Evolutionary conservation across 2,888 invertebrate species (phyloP).

Genomic region (Pristionchus fissidentatus): DNA sequence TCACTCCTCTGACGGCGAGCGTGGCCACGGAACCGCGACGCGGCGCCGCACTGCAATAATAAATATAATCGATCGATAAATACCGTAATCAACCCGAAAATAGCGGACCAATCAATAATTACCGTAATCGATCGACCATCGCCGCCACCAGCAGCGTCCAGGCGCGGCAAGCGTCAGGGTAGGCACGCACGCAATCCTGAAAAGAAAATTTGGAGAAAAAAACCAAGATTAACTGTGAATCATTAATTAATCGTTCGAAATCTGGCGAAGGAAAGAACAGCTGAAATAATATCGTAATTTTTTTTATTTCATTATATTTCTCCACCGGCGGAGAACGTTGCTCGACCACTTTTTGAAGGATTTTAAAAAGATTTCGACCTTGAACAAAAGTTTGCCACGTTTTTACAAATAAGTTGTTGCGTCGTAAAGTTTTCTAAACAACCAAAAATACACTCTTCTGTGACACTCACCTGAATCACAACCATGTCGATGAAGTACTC

Average conservation of each 20-base stretch:
- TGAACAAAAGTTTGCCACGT: background rate
- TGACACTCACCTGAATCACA: constrained; percentile 65
- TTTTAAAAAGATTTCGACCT: too few relatives aligned
- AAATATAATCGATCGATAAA: background rate
- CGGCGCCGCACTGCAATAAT: constrained; percentile 55
- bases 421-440: background rate
- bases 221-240: too few relatives aligned
- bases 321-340: too few relatives aligned
- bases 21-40: constrained; percentile 55
- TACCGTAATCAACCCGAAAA: background rate
- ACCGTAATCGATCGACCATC: constrained; percentile 66
- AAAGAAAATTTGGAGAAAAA: background rate
- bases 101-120: constrained; percentile 52
- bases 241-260: background rate
- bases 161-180: constrained; percentile 69
- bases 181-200: constrained; percentile 71
- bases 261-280: background rate
- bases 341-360: too few relatives aligned
- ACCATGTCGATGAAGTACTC: constrained; percentile 71
- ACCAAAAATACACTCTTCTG: background rate
- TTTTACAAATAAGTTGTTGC: background rate
- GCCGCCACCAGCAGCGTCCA: constrained; percentile 72
- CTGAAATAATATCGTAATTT: background rate
- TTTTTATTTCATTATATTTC: too few relatives aligned
- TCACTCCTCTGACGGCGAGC: background rate